Percentiles rank a stretch among this genome's conserved stretches.
Evolutionary conservation across 2,113 vertebrate genomes (phyloP).

Genomic region (Trinectes maculatus): DNA sequence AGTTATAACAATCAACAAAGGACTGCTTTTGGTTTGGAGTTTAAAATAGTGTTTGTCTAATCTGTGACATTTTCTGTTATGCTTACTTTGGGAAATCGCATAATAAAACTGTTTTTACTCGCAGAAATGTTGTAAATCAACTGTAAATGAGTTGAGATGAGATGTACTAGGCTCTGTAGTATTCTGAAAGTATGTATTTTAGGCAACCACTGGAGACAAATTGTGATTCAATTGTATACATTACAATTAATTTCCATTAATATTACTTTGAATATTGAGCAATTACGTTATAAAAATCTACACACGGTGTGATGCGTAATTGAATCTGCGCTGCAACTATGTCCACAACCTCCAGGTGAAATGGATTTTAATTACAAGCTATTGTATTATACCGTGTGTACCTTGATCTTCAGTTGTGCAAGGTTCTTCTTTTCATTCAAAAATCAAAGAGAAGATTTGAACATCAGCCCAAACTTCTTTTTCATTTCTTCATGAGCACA

Average conservation of each 20-base stretch:
- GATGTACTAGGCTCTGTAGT: no score
- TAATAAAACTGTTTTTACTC: no score
- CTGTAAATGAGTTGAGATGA: no score
- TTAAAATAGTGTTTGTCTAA: constrained; percentile 1
- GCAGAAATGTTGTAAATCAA: no score
- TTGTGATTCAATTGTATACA: no score
- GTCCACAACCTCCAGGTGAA: constrained; percentile 20
- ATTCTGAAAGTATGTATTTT: neutral
- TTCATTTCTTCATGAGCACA: neutral
- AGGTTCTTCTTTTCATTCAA: constrained; percentile 15
- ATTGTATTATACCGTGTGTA: constrained; percentile 20
- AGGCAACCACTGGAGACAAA: neutral
- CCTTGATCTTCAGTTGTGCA: neutral
- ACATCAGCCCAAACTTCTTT: constrained; percentile 27
- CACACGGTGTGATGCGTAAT: neutral
- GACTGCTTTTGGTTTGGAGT: neutral
- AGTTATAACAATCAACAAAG: neutral
- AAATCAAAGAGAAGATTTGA: constrained; percentile 36
- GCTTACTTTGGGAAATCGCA: constrained; percentile 5
- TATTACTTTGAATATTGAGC: neutral
- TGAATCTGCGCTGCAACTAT: constrained; percentile 20
- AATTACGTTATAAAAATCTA: constrained; percentile 11
- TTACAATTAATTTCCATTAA: neutral
- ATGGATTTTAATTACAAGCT: constrained; percentile 11
- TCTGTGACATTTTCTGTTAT: neutral